Conservation (phyloP, 2,888 invertebrate genomes). For the Euproctis similis region DNA sequence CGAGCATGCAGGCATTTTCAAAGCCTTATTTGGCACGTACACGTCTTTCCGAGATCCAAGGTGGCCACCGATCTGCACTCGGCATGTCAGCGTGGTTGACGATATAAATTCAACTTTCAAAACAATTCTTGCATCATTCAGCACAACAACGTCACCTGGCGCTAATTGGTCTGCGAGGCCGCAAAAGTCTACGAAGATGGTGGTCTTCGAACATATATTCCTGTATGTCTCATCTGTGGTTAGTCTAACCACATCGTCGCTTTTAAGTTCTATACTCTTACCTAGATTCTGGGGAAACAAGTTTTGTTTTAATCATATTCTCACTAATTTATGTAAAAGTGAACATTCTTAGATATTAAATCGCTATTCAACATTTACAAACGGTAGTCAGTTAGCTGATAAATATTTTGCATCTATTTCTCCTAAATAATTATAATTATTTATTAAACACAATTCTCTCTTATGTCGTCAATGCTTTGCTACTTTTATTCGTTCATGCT, state of each 20-base stretch:
- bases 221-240: slow-evolving; percentile 74
- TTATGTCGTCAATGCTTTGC: too few relatives aligned
- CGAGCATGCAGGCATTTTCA: slow-evolving; percentile 55
- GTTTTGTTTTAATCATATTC: too few relatives aligned
- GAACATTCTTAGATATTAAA: too few relatives aligned
- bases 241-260: slow-evolving; percentile 62
- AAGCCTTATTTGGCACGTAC: slow-evolving; percentile 52
- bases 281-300: slow-evolving; percentile 57
- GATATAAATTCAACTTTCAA: slow-evolving; percentile 79
- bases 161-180: slow-evolving; percentile 64
- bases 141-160: slow-evolving; percentile 60
- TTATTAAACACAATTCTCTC: too few relatives aligned
- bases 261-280: slow-evolving; percentile 47
- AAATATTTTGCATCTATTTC: too few relatives aligned
- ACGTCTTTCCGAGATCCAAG: slow-evolving; percentile 60
- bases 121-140: slow-evolving; percentile 84
- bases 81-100: slow-evolving; percentile 54
- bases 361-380: too few relatives aligned
- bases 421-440: too few relatives aligned
- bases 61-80: slow-evolving; percentile 52
- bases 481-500: too few relatives aligned
- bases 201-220: slow-evolving; percentile 71
- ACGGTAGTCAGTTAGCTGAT: too few relatives aligned
- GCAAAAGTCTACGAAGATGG: slow-evolving; percentile 74
- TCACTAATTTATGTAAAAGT: too few relatives aligned